phyloP scores from a whole-genome alignment of 2,113 vertebrate species.

The Trachemys scripta region DNA sequence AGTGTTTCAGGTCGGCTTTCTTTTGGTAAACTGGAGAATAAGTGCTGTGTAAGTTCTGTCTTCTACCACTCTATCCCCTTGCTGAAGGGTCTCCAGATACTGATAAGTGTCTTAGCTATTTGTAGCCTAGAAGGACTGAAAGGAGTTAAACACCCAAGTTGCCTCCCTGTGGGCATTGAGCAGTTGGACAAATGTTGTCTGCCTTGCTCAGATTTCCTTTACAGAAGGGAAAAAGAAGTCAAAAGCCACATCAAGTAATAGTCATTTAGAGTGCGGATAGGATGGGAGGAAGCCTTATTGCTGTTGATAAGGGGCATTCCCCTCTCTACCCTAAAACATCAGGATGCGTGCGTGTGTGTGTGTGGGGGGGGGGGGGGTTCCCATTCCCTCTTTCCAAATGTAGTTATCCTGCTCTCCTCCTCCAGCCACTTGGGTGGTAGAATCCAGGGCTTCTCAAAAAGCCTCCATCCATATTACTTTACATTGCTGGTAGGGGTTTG shows the following conservation, averaged over 20 bases:
- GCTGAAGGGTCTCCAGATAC: not conserved
- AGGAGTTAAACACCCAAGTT: fast-evolving
- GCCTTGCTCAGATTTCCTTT: not conserved
- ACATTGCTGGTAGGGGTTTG: not conserved
- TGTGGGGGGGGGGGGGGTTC: not conserved
- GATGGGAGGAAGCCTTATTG: not conserved
- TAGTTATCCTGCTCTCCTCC: not conserved
- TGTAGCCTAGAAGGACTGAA: not conserved
- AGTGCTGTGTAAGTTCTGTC: not conserved
- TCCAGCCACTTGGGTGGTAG: not conserved
- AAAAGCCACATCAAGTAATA: not conserved
- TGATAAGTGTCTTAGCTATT: not conserved
- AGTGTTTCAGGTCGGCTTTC: not conserved
- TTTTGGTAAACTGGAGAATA: not conserved
- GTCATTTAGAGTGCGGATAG: not conserved
- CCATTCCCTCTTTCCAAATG: not conserved
- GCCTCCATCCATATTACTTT: not conserved
- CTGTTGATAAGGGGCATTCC: not conserved
- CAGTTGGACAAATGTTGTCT: not conserved
- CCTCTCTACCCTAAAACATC: not conserved
- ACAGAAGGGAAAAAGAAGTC: not conserved
- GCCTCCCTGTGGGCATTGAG: not conserved
- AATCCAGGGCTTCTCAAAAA: not conserved
- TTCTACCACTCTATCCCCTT: not conserved
- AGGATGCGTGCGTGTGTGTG: fast-evolving